Evolutionary conservation across 2,888 invertebrate genomes (phyloP).

Genomic region (Netelia melanura): DNA sequence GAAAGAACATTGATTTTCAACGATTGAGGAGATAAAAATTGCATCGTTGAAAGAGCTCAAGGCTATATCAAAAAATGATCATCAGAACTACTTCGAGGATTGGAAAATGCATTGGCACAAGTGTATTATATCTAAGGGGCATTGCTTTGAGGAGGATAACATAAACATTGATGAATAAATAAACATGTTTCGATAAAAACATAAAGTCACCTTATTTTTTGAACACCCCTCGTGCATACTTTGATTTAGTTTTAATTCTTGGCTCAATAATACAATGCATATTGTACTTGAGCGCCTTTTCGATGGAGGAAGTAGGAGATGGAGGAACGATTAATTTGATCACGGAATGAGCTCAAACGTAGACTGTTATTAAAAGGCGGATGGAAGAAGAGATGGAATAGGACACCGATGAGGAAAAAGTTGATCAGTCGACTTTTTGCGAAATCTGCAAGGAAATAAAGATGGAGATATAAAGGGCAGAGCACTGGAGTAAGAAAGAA

Average conservation of each 20-base stretch:
- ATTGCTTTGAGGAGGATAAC: constrained; percentile 57
- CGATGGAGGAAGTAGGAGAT: no score
- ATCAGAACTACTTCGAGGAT: constrained; percentile 65
- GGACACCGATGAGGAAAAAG: no score
- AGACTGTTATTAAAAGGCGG: no score
- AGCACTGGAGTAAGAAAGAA: no score
- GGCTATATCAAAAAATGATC: constrained; percentile 56
- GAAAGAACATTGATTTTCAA: constrained; percentile 66
- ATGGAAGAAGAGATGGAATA: no score
- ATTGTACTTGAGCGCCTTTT: no score
- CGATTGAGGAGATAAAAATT: constrained; percentile 67
- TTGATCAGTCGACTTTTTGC: no score
- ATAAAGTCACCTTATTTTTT: constrained; percentile 43
- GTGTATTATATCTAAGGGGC: constrained; percentile 43
- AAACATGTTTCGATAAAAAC: constrained; percentile 46
- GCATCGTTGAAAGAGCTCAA: constrained; percentile 61
- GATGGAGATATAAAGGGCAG: no score
- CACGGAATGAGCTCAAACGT: no score
- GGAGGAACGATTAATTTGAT: no score
- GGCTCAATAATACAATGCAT: neutral
- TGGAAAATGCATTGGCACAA: constrained; percentile 64
- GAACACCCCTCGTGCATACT: constrained; percentile 33
- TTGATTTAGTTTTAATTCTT: constrained; percentile 2
- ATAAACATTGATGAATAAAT: constrained; percentile 59
- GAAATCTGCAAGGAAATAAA: no score